Evolutionary conservation across 2,888 invertebrate species (phyloP).

Genomic region (Pristionchus japonicus): DNA sequence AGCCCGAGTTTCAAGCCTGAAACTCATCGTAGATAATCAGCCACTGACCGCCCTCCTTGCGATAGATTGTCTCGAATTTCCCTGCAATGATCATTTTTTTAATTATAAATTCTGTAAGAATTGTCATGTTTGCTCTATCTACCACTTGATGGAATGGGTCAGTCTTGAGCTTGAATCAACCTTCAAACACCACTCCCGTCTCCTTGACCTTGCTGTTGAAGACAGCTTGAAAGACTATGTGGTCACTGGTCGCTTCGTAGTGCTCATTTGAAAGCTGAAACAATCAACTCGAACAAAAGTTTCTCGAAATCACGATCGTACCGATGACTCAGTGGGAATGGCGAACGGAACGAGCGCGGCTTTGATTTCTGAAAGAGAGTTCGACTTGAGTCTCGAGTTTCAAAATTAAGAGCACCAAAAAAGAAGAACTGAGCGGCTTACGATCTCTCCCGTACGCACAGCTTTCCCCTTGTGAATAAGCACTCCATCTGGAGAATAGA

Average conservation of each 20-base stretch:
- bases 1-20: neutral
- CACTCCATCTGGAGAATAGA: neutral
- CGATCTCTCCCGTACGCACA: neutral
- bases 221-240: neutral
- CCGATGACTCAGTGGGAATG: neutral
- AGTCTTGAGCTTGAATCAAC: too few species aligned
- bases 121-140: too few species aligned
- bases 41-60: neutral
- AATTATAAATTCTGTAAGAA: neutral
- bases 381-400: too few species aligned
- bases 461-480: constrained; percentile 4
- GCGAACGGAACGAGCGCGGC: neutral
- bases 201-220: neutral
- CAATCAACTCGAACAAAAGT: neutral
- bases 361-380: neutral
- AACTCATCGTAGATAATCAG: constrained; percentile 1
- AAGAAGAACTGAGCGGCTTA: neutral
- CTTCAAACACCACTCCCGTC: neutral
- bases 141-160: neutral
- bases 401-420: too few species aligned
- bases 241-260: neutral
- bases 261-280: neutral
- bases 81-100: neutral
- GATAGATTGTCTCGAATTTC: neutral
- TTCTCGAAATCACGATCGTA: neutral